These are phyloP conservation scores for Patella depressa DNA, from an alignment of 2,888 invertebrate genomes.

Conservation along the genomic window DNA sequence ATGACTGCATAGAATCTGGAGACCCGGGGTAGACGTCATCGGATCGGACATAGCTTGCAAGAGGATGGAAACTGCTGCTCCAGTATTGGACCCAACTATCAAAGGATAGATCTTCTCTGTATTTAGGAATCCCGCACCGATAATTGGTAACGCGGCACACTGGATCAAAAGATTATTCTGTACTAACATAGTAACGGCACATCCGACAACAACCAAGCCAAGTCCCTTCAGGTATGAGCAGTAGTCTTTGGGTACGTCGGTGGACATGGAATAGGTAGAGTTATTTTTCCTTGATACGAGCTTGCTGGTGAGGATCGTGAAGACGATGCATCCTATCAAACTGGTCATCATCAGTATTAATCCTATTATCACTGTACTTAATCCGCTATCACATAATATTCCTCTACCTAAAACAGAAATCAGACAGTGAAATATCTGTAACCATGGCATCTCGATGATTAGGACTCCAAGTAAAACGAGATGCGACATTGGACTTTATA, in stretches of 20 bases:
- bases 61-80: background rate
- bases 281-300: too few relatives aligned
- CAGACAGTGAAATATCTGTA: too few relatives aligned
- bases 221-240: background rate
- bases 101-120: background rate
- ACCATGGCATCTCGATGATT: too few relatives aligned
- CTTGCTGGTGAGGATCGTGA: too few relatives aligned
- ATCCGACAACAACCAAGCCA: background rate
- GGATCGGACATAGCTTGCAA: background rate
- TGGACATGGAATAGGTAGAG: too few relatives aligned
- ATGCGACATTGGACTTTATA: too few relatives aligned
- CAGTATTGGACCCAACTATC: background rate
- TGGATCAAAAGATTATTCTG: background rate
- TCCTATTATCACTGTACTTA: too few relatives aligned
- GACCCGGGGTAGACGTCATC: background rate
- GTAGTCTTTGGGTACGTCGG: background rate
- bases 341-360: too few relatives aligned
- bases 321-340: too few relatives aligned
- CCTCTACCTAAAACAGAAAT: too few relatives aligned
- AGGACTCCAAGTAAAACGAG: too few relatives aligned
- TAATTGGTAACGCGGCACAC: background rate
- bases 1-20: background rate
- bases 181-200: background rate
- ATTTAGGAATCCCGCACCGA: background rate
- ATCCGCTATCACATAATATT: too few relatives aligned